Conservation (phyloP, 2,113 vertebrate genomes). For the Dolichallabes microphthalmus region DNA sequence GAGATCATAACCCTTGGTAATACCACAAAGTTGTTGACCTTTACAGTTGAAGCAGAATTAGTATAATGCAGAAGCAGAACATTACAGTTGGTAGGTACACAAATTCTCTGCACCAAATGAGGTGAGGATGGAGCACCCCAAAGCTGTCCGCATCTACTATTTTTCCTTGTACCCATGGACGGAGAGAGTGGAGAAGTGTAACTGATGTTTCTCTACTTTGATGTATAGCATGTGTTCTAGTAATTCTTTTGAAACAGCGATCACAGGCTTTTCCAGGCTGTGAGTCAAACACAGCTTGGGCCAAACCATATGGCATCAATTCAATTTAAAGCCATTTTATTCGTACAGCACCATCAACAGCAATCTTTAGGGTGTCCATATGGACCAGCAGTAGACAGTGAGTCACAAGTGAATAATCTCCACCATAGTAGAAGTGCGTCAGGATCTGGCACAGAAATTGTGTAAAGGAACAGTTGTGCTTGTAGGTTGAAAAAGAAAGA, state of each 20-base stretch:
- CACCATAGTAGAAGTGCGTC: neutral
- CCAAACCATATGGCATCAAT: neutral
- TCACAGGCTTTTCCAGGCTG: neutral
- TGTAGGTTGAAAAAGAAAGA: no score
- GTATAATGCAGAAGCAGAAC: no score
- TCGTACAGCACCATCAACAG: neutral
- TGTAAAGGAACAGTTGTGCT: neutral
- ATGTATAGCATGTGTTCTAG: neutral
- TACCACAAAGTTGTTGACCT: no score
- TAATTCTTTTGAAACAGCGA: neutral
- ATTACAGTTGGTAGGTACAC: neutral
- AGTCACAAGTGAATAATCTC: neutral
- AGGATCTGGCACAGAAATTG: neutral
- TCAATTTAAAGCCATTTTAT: neutral
- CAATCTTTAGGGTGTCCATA: neutral
- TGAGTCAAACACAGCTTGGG: neutral
- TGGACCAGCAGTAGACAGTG: neutral
- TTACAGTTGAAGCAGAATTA: neutral
- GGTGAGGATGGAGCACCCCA: neutral
- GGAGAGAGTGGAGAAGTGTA: neutral
- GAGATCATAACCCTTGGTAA: no score
- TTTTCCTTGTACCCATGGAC: neutral
- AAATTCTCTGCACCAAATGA: neutral
- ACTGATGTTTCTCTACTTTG: neutral
- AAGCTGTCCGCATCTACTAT: neutral